phyloP scores from a whole-genome alignment of 2,797 vertebrate genomes.

The Melanotaenia boesemani region DNA sequence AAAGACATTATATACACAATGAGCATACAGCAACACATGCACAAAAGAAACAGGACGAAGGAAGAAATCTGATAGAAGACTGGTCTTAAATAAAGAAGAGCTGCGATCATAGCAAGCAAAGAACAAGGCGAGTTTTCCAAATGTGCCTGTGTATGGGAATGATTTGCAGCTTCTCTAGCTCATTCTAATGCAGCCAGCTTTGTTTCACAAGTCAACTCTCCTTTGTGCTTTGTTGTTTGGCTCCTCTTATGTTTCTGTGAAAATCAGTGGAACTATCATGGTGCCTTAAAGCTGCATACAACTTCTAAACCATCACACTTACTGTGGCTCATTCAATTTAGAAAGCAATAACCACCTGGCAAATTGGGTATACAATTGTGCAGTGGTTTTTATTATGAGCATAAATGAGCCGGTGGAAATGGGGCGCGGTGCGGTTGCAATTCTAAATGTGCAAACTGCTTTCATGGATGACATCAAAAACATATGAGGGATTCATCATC shows the following conservation, averaged over 20 bases:
- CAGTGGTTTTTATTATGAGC: slow-evolving; percentile 75
- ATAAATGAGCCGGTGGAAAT: slow-evolving; percentile 78
- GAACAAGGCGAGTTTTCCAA: slow-evolving; percentile 46
- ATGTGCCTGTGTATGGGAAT: slow-evolving; percentile 37
- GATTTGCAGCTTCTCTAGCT: slow-evolving; percentile 25
- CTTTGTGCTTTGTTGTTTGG: slow-evolving; percentile 50
- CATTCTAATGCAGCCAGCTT: slow-evolving; percentile 29
- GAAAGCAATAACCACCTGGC: slow-evolving; percentile 81
- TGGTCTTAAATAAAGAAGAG: slow-evolving; percentile 33
- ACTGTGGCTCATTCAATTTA: slow-evolving; percentile 79
- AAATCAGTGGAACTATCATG: slow-evolving; percentile 64
- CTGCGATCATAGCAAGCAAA: slow-evolving; percentile 39
- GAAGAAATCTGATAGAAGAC: slow-evolving; percentile 33
- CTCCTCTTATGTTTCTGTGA: slow-evolving; percentile 50
- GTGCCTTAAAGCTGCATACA: slow-evolving; percentile 69
- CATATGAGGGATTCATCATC: slow-evolving; percentile 78
- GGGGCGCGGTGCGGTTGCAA: slow-evolving; percentile 54
- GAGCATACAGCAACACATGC: neutral
- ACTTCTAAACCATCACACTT: slow-evolving; percentile 76
- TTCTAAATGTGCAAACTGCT: slow-evolving; percentile 68
- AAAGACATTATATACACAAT: neutral
- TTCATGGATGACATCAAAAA: slow-evolving; percentile 78
- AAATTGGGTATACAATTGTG: slow-evolving; percentile 79
- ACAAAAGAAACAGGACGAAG: slow-evolving; percentile 34
- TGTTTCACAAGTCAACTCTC: slow-evolving; percentile 33